Evolutionary conservation across 1,140 invertebrate genomes (phyloP), one percentile per base, ranked within the genome.

Genomic region (Drosophila rufa): DNA sequence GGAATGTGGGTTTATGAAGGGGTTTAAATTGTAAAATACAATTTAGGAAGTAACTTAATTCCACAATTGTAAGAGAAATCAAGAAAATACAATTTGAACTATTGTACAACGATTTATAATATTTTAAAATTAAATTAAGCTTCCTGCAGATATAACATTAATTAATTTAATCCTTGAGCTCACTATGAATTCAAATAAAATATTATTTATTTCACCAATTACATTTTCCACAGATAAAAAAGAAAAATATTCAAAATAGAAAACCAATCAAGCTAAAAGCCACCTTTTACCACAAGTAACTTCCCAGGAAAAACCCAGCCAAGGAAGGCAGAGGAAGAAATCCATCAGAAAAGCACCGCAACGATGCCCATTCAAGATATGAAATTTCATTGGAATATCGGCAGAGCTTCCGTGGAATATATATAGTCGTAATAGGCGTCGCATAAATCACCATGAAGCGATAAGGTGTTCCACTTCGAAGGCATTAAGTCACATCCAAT

Each of bases 381-480:
- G 51, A 51, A 59, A 71, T 58, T 69, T 71, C 69, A 55, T 71
- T 6, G 43, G 69, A 71, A 73, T 59, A 73, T 73, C 55, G 69
- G 25, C 43, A 48, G 50, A 71, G 69, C 69, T 73, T 60, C 69
- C 55, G 67, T 12, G 36, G 67, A 73, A 73, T 43, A 43, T 43
- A 33, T 67, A 51, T 47, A 45, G 47, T 56, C 59, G 64, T 62
- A 56, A 58, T 61, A 74, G 57, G 64, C 82, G 84, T 75, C 84
- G 62, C 84, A 89, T 89, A 89, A 90, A 90, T 89, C 68, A 84
- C 60, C 65, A 46, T 55, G 50, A 50, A 47, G 53, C 58, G 85
- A 89, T 89, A 89, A 89, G 85, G 69, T 84, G 85, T 75, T 70
- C 84, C 73, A 84, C 46, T 89, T 89, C 66, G 59, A 47, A 59